These are phyloP conservation scores for Enteromius radiatus DNA, from an alignment of 2,797 vertebrate species.

Conservation along the genomic window DNA sequence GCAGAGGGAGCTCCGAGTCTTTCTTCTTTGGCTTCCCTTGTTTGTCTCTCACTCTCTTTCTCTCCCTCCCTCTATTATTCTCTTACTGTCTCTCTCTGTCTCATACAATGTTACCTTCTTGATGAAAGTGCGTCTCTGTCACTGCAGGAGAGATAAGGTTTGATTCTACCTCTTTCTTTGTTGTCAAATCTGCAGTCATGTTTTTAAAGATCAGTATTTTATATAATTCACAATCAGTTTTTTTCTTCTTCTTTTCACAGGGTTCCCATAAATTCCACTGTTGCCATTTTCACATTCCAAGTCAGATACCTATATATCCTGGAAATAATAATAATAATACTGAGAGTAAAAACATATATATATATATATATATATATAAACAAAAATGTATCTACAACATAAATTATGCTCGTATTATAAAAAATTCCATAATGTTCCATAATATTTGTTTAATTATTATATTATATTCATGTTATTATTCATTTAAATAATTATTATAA, in stretches of 20 bases:
- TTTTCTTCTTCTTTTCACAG: neutral
- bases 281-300: neutral
- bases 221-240: neutral
- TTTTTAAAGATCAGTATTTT: slow-evolving; percentile 1
- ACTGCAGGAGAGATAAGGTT: slow-evolving; percentile 1
- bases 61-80: slow-evolving; percentile 24
- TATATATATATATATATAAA: too few species aligned
- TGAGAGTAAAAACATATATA: neutral
- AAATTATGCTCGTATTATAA: neutral
- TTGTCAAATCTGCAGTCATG: slow-evolving; percentile 20
- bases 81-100: slow-evolving; percentile 32
- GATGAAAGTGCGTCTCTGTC: slow-evolving; percentile 33
- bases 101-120: slow-evolving; percentile 16
- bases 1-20: slow-evolving; percentile 73
- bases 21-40: slow-evolving; percentile 56
- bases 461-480: neutral
- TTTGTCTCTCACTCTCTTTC: slow-evolving; percentile 37
- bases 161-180: neutral
- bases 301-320: neutral
- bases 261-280: neutral
- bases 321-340: neutral
- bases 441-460: neutral
- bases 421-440: neutral
- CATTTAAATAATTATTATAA: neutral
- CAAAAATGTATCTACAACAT: neutral